A percentile compares a stretch with the other conserved stretches of the same genome.
Conservation (phyloP, 2,888 invertebrate genomes). For the Caenorhabditis becei region DNA sequence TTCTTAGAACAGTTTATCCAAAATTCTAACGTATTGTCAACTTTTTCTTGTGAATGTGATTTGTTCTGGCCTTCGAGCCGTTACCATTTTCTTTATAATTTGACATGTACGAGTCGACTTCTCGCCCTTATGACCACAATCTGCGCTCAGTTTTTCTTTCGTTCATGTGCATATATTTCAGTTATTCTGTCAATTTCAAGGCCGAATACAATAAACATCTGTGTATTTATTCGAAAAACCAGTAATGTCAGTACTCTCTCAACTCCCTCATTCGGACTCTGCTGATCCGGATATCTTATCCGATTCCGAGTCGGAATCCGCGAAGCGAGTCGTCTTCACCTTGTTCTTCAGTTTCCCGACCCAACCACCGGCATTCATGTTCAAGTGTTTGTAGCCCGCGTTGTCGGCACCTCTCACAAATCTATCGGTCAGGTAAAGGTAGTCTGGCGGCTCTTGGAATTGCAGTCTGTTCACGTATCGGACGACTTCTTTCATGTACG, state of each 20-base stretch:
- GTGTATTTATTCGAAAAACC: conserved; percentile 1
- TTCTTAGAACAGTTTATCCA: not conserved
- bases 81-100: conserved; percentile 5
- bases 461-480: conserved; percentile 32
- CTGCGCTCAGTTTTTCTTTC: not conserved
- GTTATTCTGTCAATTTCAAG: not conserved
- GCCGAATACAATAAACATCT: not conserved
- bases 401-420: not conserved
- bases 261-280: conserved; percentile 21
- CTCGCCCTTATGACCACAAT: not conserved
- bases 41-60: conserved; percentile 7
- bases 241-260: not conserved
- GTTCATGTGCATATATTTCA: not conserved
- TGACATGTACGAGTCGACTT: not conserved
- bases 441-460: conserved; percentile 44
- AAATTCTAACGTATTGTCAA: not conserved
- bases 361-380: conserved; percentile 22
- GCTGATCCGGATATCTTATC: conserved; percentile 17
- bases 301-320: conserved; percentile 42
- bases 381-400: not conserved
- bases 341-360: conserved; percentile 38
- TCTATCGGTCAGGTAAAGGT: conserved; percentile 4
- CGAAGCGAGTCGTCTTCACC: conserved; percentile 22
- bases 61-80: conserved; percentile 2
- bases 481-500: conserved; percentile 23